Evolutionary conservation across 2,797 vertebrate genomes (phyloP), one percentile per base, ranked within the genome.

Genomic region (Rhinatrema bivittatum): DNA sequence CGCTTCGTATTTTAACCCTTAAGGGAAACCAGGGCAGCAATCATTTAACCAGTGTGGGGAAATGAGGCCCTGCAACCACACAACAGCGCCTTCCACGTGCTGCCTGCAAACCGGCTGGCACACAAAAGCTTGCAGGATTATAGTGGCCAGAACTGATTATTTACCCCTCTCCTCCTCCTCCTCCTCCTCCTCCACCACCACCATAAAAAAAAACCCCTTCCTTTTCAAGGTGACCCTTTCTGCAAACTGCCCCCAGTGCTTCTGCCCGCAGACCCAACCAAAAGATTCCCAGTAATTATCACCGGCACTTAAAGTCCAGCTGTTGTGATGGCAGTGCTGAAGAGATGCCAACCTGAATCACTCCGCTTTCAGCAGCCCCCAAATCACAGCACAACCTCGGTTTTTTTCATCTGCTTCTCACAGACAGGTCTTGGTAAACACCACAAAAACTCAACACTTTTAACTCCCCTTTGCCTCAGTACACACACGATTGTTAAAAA

Each of bases 281-380:
- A 88, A 65, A 50, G 74, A 78, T 88, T 87, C 88, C 91, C 81
- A 84, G 83, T 87, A 90, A 88, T 94, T 95, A 96, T 93, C 90
- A 91, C 87, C 86, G 86, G 76, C 64, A 72, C 81, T 88, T 94
- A 95, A 95, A 91, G 92, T 93, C 92, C 91, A 98, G 92, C 91
- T 95, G 90, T 87, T 89, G 77, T 4, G 58, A 80, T 48, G 74
- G 87, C 85, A 82, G 75, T n/a, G 81, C 79, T 65, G 81, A 90
- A 75, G 68, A 34, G 18, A 69, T 89, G 89, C 89, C 92, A 93
- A 82, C 62, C 51, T 62, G 70, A 50, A 34, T 29, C n/a, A n/a
- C n/a, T n/a, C n/a, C n/a, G n/a, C n/a, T n/a, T n/a, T n/a, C n/a
- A n/a, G n/a, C n/a, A n/a, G n/a, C n/a, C n/a, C n/a, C n/a, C n/a